phyloP scores from a whole-genome alignment of 2,888 invertebrate species.

The Machimus rusticus region DNA sequence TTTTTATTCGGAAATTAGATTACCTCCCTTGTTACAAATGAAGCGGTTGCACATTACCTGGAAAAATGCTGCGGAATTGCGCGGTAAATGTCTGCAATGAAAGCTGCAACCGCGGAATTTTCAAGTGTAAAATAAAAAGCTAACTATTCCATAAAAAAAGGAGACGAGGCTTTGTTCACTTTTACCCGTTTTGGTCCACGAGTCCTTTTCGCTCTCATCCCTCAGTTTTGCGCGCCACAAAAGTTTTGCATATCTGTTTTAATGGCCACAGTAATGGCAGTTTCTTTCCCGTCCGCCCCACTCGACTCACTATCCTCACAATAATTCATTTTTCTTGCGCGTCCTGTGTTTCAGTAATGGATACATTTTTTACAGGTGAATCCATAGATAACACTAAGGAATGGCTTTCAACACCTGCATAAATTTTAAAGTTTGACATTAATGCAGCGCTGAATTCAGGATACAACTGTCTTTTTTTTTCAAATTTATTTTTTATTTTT shows the following conservation, averaged over 20 bases:
- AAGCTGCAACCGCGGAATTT: background rate
- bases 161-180: background rate
- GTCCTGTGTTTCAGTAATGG: background rate
- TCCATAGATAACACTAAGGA: background rate
- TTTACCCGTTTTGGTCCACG: background rate
- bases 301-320: background rate
- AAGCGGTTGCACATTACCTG: background rate
- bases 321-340: background rate
- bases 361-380: background rate
- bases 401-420: background rate
- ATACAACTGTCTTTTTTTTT: conserved; percentile 3
- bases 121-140: background rate
- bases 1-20: background rate
- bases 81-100: background rate
- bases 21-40: background rate
- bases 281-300: background rate
- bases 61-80: background rate
- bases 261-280: background rate
- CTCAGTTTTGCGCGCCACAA: background rate
- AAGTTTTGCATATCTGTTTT: background rate
- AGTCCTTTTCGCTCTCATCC: background rate
- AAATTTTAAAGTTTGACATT: conserved; percentile 17
- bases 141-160: background rate
- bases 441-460: background rate
- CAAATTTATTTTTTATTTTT: background rate